phyloP scores from a whole-genome alignment of 2,888 invertebrate species.

The Leucophenga montana region DNA sequence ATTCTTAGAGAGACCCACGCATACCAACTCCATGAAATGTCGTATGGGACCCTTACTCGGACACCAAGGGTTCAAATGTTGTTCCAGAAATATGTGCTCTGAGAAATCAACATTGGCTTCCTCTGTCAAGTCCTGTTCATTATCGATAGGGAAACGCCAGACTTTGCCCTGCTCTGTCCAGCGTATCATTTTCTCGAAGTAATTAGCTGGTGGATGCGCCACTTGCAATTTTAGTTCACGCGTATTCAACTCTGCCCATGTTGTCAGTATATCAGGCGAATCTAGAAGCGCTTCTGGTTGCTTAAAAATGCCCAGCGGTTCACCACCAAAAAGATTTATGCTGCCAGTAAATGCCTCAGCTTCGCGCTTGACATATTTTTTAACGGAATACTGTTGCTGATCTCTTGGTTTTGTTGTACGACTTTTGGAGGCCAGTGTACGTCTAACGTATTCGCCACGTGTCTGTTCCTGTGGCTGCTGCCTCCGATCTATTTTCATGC shows the following conservation, averaged over 20 bases:
- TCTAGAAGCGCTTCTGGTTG: constrained; percentile 50
- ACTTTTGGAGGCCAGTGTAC: constrained; percentile 57
- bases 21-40: constrained; percentile 98
- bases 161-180: constrained; percentile 97
- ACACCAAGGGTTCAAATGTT: constrained; percentile 90
- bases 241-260: constrained; percentile 81
- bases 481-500: constrained; percentile 83
- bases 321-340: constrained; percentile 78
- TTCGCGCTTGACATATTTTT: constrained; percentile 53
- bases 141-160: constrained; percentile 98
- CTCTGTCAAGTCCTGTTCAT: constrained; percentile 88
- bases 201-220: constrained; percentile 86
- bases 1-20: constrained; percentile 94
- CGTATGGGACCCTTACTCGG: constrained; percentile 91
- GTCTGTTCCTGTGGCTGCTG: constrained; percentile 52
- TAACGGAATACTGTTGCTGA: constrained; percentile 35
- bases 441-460: constrained; percentile 73
- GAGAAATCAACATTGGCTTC: constrained; percentile 86
- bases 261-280: constrained; percentile 73
- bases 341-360: constrained; percentile 69
- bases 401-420: constrained; percentile 34
- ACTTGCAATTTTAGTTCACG: constrained; percentile 80
- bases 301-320: constrained; percentile 80
- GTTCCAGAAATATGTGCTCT: constrained; percentile 94
- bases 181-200: constrained; percentile 92